Conservation (phyloP, 2,888 invertebrate species). For the Phorcus lineatus region DNA sequence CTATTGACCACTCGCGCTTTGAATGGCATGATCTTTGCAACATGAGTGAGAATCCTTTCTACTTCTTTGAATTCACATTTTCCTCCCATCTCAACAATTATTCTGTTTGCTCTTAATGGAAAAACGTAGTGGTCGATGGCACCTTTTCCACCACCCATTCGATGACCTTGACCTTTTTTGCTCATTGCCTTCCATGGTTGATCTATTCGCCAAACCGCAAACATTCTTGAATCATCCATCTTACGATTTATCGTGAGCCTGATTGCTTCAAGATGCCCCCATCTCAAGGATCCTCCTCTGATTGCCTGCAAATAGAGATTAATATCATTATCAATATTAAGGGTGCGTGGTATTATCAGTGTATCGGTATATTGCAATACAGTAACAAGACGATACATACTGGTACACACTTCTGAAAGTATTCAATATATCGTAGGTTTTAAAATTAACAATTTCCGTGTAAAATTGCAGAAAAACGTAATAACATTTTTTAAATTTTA, state of each 20-base stretch:
- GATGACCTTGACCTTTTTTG: constrained; percentile 85
- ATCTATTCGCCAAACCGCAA: constrained; percentile 95
- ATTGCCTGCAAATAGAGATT: constrained; percentile 81
- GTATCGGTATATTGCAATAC: too few species aligned
- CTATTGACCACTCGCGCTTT: constrained; percentile 89
- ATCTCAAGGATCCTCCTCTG: constrained; percentile 87
- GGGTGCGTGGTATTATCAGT: too few species aligned
- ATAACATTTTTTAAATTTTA: neutral
- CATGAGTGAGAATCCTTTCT: constrained; percentile 77
- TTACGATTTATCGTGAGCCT: constrained; percentile 86
- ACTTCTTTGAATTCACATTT: constrained; percentile 85
- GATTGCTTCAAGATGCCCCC: constrained; percentile 92
- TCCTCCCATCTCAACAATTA: constrained; percentile 96
- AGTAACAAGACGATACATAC: too few species aligned
- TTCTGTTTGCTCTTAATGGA: constrained; percentile 91
- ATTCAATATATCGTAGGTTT: too few species aligned
- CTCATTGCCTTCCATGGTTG: constrained; percentile 95
- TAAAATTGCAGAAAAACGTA: too few species aligned
- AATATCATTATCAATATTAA: neutral
- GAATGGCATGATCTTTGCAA: constrained; percentile 90
- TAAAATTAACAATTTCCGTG: too few species aligned
- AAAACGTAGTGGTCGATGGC: constrained; percentile 95
- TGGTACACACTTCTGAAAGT: too few species aligned
- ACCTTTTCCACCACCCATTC: constrained; percentile 98
- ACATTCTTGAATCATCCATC: constrained; percentile 88